Percentiles rank a stretch among this genome's conserved stretches.
These are phyloP conservation scores for Brenthis ino DNA, from an alignment of 2,888 invertebrate genomes.

Conservation along the genomic window DNA sequence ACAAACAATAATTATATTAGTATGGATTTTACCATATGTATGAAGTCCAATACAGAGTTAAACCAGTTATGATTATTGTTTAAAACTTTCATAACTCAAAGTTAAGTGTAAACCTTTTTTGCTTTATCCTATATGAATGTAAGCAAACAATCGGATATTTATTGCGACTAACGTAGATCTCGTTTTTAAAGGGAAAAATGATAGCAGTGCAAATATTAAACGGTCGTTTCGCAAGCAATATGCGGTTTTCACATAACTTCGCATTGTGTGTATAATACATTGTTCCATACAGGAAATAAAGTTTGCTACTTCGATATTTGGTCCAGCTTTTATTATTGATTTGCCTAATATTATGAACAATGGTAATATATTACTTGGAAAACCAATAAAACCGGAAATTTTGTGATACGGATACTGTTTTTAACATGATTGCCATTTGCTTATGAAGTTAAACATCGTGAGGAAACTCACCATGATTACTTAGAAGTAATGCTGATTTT, in stretches of 20 bases:
- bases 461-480: too few species aligned
- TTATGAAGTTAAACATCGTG: too few species aligned
- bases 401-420: too few species aligned
- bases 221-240: slow-evolving; percentile 24
- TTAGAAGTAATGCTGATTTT: too few species aligned
- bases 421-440: too few species aligned
- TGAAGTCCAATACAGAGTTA: too few species aligned
- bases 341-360: slow-evolving; percentile 9
- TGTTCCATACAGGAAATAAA: slow-evolving; percentile 26
- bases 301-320: slow-evolving; percentile 20
- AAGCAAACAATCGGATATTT: slow-evolving; percentile 14
- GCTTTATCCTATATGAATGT: neutral
- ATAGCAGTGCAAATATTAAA: slow-evolving; percentile 29
- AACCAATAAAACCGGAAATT: too few species aligned
- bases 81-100: neutral
- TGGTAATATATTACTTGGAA: neutral
- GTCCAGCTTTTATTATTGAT: slow-evolving; percentile 27
- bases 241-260: slow-evolving; percentile 23
- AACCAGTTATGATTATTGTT: too few species aligned
- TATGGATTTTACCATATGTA: too few species aligned
- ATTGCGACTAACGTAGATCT: slow-evolving; percentile 10
- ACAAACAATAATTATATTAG: too few species aligned
- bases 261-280: slow-evolving; percentile 17
- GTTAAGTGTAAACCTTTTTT: neutral
- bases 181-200: slow-evolving; percentile 16